Base-by-base conservation (phyloP, 2,113 vertebrate species). In the Lipophrys pholis region DNA sequence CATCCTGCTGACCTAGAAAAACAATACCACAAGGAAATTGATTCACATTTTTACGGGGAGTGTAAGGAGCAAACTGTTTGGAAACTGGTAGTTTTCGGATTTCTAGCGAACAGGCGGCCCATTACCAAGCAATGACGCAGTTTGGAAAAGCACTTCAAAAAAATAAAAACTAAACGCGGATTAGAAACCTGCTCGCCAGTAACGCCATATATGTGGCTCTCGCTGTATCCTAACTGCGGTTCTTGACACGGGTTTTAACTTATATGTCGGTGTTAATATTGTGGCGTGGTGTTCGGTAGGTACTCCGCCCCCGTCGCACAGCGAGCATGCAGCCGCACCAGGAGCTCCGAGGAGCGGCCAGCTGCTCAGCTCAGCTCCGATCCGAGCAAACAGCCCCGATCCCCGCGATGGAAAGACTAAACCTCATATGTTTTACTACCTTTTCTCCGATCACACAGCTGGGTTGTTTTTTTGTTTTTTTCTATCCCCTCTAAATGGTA, bases 1-100 rank as follows among this genome's bases (percentile, higher is more conserved):
- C 93, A 94, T 94, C 52, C 85, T 92, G 88, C 89, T 88, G 89
- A 92, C 93, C 93, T 94, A 89, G 1, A 89, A 92, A 30, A 30
- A 30, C 21, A 85, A 89, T 17, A 85, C 73, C 85, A 83, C 11
- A 75, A 78, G 69, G 81, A 64, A 70, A 30, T 69, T 43, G 49
- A 12, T 54, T 8, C 12, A 6, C 63, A 77, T 60, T 17, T 58
- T 8, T 30, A n/a, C n/a, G 50, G 15, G 35, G 3, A 9, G n/a
- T 16, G 45, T n/a, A n/a, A n/a, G 39, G 35, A 70, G 12, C 61
- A 77, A 69, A 81, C 57, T 49, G 71, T 59, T 30, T 57, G 21
- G 6, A 60, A 69, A 69, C 11, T 68, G 73, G 10, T 68, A 76
- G 72, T 84, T 89, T 87, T 63, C 30, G 56, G 56, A 57, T 82